These are phyloP conservation scores for Myrmecophaga tridactyla DNA, from an alignment of 2,113 vertebrate genomes.

Conservation along the genomic window DNA sequence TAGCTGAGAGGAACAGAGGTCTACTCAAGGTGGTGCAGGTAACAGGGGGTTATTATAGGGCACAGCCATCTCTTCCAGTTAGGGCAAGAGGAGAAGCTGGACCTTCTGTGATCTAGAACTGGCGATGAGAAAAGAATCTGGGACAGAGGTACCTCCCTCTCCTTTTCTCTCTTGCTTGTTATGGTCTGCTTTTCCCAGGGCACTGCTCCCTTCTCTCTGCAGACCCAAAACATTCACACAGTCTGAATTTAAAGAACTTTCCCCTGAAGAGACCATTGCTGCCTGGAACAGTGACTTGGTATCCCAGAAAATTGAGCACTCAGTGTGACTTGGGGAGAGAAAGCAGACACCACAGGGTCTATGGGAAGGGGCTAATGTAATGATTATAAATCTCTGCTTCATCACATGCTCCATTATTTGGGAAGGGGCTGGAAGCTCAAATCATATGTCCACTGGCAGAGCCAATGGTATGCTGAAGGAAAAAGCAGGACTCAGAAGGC, in stretches of 20 bases:
- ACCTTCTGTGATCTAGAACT: neutral
- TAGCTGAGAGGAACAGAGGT: neutral
- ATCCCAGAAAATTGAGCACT: neutral
- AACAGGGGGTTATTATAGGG: neutral
- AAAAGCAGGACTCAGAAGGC: neutral
- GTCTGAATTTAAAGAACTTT: neutral
- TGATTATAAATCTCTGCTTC: neutral
- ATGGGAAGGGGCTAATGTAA: neutral
- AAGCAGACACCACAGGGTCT: neutral
- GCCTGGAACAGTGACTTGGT: neutral
- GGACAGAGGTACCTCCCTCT: rapidly evolving
- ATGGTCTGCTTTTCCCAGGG: neutral
- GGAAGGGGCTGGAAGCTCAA: neutral
- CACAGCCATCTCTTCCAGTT: neutral
- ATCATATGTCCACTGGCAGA: neutral
- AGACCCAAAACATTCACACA: neutral
- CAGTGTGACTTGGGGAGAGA: neutral
- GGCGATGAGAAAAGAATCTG: neutral
- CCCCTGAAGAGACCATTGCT: neutral
- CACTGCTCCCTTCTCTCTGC: neutral
- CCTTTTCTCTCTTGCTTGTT: neutral
- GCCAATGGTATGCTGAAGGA: neutral
- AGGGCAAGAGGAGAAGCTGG: neutral
- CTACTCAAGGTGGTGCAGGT: neutral
- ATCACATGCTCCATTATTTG: neutral